A percentile compares a stretch with the other conserved stretches of the same genome.
Conservation (phyloP, 2,113 vertebrate genomes). For the Spilogale gracilis region DNA sequence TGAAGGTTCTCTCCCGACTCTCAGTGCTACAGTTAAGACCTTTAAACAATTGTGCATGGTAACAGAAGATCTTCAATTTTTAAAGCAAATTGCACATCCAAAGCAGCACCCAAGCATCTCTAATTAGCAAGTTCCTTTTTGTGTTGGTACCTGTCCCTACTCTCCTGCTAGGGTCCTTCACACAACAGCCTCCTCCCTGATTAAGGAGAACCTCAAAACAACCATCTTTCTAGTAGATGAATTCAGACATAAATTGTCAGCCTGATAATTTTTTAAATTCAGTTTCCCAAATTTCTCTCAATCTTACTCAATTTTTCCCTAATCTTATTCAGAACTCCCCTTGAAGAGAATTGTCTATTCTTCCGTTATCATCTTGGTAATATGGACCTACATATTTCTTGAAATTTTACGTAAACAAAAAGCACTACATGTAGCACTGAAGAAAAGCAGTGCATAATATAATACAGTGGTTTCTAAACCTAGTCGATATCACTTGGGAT, state of each 20-base stretch:
- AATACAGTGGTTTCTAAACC: not conserved
- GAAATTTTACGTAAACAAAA: slow-evolving; percentile 9
- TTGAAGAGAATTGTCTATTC: not conserved
- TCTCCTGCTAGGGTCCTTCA: not conserved
- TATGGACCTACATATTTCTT: not conserved
- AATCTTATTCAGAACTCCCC: not conserved
- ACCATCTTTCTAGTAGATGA: not conserved
- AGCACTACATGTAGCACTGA: not conserved
- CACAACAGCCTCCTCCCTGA: not conserved
- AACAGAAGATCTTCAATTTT: not conserved
- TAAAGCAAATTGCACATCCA: not conserved
- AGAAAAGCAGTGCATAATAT: not conserved
- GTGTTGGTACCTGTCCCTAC: not conserved
- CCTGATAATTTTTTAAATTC: not conserved
- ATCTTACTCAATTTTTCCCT: not conserved
- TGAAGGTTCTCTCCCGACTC: not conserved
- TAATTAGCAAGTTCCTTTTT: not conserved
- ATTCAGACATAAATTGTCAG: not conserved
- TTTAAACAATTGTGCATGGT: not conserved
- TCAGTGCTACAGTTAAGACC: not conserved
- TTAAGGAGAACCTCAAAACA: not conserved
- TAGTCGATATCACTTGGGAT: not conserved
- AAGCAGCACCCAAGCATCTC: not conserved
- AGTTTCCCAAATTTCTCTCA: not conserved
- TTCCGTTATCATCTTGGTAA: not conserved